These are phyloP conservation scores for Cephus runcator DNA, from an alignment of 2,888 invertebrate species.

Conservation along the genomic window DNA sequence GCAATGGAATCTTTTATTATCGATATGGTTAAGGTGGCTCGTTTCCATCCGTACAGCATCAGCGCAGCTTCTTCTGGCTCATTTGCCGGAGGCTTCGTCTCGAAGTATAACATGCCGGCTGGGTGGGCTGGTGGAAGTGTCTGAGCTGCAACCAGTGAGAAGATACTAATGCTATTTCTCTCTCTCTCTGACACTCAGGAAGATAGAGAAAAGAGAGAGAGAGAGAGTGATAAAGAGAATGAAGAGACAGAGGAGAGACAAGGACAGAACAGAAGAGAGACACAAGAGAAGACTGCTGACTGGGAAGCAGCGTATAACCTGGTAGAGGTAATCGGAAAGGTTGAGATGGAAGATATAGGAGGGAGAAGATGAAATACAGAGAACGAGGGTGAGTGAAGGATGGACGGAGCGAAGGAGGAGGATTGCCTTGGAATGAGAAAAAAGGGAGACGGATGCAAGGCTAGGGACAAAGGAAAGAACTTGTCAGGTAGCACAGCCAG, in stretches of 20 bases:
- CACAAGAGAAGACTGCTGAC: neutral
- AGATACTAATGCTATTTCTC: neutral
- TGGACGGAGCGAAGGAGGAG: constrained; percentile 16
- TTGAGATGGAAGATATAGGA: neutral
- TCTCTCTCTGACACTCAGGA: neutral
- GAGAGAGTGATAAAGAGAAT: constrained; percentile 6
- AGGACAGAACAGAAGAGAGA: constrained; percentile 7
- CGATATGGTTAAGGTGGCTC: constrained; percentile 16
- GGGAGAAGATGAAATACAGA: constrained; percentile 7
- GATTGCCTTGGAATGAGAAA: constrained; percentile 37
- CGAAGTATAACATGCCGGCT: constrained; percentile 25
- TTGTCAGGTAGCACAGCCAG: constrained; percentile 43
- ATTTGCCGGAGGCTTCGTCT: constrained; percentile 29
- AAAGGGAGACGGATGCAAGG: constrained; percentile 29
- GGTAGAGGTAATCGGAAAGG: neutral
- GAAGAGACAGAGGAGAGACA: neutral
- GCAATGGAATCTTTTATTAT: constrained; percentile 10
- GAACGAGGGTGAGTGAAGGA: constrained; percentile 11
- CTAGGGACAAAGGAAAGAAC: constrained; percentile 51
- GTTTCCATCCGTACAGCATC: neutral
- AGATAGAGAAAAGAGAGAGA: neutral
- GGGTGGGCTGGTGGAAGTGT: constrained; percentile 25
- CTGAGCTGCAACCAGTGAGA: constrained; percentile 13
- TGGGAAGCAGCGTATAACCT: neutral
- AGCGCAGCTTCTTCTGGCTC: constrained; percentile 21